Conservation (phyloP, 1,140 invertebrate genomes). For the Tyrophagus putrescentiae region DNA sequence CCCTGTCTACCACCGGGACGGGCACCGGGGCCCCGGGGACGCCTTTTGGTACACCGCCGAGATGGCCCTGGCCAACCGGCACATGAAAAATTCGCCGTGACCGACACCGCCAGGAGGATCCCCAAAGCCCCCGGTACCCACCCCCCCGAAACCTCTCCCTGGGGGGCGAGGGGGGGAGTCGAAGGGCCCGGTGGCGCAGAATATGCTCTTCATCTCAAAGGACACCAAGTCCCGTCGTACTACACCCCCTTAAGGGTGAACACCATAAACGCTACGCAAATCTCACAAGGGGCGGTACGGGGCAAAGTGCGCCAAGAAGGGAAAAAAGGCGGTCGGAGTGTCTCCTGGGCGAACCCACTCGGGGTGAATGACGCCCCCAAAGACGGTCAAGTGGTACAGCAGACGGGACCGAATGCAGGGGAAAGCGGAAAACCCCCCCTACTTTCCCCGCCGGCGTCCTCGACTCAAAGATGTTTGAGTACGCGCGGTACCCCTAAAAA, state of each 20-base stretch:
- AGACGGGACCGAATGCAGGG: not conserved
- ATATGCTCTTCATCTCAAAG: not conserved
- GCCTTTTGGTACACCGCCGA: too few relatives aligned
- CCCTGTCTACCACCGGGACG: too few relatives aligned
- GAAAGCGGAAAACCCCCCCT: not conserved
- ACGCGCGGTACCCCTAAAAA: too few relatives aligned
- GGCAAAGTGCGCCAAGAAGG: not conserved
- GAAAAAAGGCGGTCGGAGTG: too few relatives aligned
- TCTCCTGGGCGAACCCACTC: too few relatives aligned
- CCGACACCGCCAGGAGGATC: too few relatives aligned
- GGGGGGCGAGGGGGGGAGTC: too few relatives aligned
- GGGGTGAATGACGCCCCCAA: not conserved
- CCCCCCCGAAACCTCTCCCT: too few relatives aligned
- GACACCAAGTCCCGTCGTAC: not conserved
- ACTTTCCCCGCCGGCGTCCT: not conserved
- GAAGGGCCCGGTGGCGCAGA: not conserved
- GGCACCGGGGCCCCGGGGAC: too few relatives aligned
- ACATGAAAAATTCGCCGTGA: too few relatives aligned
- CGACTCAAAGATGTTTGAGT: conserved; percentile 10
- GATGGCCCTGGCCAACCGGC: too few relatives aligned
- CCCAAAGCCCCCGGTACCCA: too few relatives aligned
- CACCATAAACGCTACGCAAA: conserved; percentile 12
- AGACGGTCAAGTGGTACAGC: not conserved
- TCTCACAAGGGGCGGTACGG: not conserved
- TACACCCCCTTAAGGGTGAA: conserved; percentile 10